Evolutionary conservation across 2,888 invertebrate genomes (phyloP).

Genomic region (Phorcus lineatus): DNA sequence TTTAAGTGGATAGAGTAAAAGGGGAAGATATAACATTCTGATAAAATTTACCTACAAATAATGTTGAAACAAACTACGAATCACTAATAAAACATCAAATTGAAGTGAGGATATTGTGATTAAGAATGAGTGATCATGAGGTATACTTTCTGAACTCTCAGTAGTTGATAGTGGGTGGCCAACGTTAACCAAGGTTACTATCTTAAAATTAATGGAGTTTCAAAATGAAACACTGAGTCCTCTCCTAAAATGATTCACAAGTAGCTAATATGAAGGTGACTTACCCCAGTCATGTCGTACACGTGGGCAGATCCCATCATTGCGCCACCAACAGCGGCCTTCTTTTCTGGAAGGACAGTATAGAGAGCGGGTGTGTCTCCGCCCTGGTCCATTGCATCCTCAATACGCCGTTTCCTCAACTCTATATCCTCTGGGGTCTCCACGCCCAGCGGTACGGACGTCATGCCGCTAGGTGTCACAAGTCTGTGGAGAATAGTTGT

Average conservation of each 20-base stretch:
- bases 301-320: conserved; percentile 98
- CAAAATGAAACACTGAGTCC: too few species aligned
- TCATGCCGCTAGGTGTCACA: conserved; percentile 95
- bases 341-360: conserved; percentile 95
- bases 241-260: too few species aligned
- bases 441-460: conserved; percentile 92
- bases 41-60: not conserved
- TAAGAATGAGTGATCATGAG: too few species aligned
- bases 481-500: conserved; percentile 75
- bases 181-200: too few species aligned
- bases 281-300: conserved; percentile 89
- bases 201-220: too few species aligned
- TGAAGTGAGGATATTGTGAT: too few species aligned
- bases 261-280: too few species aligned
- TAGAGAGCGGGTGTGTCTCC: conserved; percentile 96
- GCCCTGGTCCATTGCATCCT: conserved; percentile 95
- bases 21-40: not conserved
- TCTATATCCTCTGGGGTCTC: conserved; percentile 99
- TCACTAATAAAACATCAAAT: too few species aligned
- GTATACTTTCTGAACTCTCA: too few species aligned
- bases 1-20: not conserved
- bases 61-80: too few species aligned
- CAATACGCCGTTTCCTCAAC: conserved; percentile 95
- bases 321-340: conserved; percentile 84
- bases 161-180: too few species aligned